Evolutionary conservation across 2,113 vertebrate species (phyloP), one percentile per base, ranked within the genome.

Genomic region (Astatoreochromis straeleni): DNA sequence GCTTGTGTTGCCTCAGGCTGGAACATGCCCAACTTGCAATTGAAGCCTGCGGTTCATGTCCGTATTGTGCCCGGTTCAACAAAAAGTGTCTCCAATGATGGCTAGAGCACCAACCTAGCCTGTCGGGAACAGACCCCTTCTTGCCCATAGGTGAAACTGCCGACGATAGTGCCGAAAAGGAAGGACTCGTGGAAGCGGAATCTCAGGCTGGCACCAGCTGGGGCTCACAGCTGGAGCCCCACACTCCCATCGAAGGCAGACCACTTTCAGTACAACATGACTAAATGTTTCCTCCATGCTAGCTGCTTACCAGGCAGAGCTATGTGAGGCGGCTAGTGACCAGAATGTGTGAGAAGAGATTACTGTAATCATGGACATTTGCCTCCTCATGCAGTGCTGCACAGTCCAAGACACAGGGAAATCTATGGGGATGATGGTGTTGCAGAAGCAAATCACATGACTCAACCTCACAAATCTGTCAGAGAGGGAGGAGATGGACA

Each of bases 81-180:
- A 55, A 13, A 21, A 55, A 26, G 11, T 24, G 11, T 55, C 11
- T 55, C 54, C 54, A 55, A 3, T 13, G 54, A 55, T 24, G 54
- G 21, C 53, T 24, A 55, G 53, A 0, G 2, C 21, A 24, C 53
- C 21, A 55, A 55, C n/a, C 21, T 55, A 55, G 53, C 0, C 21
- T 55, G 2, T 55, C 21, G 2, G 53, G 21, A 55, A 55, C 21
- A 55, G 53, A 55, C 21, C 53, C 53, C 21, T 55, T 24, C 53
- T 55, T 24, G 11, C 11, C 53, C 53, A 55, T 21, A 55, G n/a
- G 51, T 1, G 3, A 53, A 53, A 53, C 51, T 1, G 9, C 9
- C 3, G 19, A 3, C 3, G 5, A 11, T 53, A 53, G 51, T 53
- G 19, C 51, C 3, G 1, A 53, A 2, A 53, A n/a, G 19, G 19